phyloP scores from a whole-genome alignment of 2,797 vertebrate genomes.

The Siniperca obscura region DNA sequence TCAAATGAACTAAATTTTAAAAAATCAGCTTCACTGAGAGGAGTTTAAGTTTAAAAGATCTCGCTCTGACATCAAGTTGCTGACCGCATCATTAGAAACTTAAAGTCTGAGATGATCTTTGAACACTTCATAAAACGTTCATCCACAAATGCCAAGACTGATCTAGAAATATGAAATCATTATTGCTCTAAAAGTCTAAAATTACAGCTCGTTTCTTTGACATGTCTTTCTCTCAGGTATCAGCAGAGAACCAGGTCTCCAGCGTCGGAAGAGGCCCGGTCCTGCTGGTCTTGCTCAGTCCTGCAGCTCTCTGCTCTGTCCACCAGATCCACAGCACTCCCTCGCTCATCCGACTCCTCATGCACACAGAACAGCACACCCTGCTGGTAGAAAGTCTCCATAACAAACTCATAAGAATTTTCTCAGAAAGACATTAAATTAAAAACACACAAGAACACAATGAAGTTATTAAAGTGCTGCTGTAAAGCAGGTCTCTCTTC shows the following conservation, averaged over 20 bases:
- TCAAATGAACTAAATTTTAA: background rate
- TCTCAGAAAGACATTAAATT: background rate
- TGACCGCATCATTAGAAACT: background rate
- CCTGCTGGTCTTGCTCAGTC: constrained; percentile 9
- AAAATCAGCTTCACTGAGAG: too few relatives aligned
- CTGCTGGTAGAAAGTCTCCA: constrained; percentile 47
- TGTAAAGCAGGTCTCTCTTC: background rate
- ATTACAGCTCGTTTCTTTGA: background rate
- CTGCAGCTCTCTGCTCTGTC: constrained; percentile 30
- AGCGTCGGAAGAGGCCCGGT: constrained; percentile 36
- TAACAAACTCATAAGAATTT: background rate
- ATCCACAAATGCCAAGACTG: background rate
- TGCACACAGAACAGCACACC: constrained; percentile 9
- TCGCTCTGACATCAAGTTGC: background rate
- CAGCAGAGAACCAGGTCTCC: constrained; percentile 60
- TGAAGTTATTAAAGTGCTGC: background rate
- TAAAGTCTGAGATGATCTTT: background rate
- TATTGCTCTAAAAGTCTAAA: background rate
- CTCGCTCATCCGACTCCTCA: background rate
- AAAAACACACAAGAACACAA: background rate
- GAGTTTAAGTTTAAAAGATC: too few relatives aligned
- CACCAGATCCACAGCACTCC: constrained; percentile 18
- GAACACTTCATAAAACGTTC: background rate
- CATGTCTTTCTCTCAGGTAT: constrained; percentile 46
- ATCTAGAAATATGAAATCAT: background rate